phyloP scores from a whole-genome alignment of 2,797 vertebrate species.

The Amblyraja radiata region DNA sequence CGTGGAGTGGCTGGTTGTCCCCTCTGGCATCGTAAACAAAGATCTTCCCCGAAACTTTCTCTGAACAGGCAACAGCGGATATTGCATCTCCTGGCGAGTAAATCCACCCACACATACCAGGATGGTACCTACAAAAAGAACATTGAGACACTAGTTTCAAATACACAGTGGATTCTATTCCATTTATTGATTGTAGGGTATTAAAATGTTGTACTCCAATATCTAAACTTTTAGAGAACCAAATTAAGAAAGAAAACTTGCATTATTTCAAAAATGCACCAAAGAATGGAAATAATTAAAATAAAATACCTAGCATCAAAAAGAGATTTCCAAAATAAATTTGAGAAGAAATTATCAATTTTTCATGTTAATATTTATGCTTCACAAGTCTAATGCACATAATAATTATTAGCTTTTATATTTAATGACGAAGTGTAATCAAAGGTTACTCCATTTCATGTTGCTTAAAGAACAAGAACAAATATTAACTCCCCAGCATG shows the following conservation, averaged over 20 bases:
- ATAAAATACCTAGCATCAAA: neutral
- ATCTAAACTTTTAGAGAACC: neutral
- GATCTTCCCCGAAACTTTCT: conserved; percentile 93
- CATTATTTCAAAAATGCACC: neutral
- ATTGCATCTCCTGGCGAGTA: conserved; percentile 95
- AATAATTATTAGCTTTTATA: neutral
- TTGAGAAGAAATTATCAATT: neutral
- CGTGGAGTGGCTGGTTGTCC: conserved; percentile 74
- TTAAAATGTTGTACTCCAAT: neutral
- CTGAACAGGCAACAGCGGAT: conserved; percentile 87
- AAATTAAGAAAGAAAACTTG: neutral
- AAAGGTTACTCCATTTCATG: neutral
- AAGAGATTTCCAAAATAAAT: neutral
- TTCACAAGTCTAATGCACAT: neutral
- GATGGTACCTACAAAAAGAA: conserved; percentile 68
- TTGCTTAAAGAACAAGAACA: neutral
- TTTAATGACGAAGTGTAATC: neutral
- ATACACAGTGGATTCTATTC: neutral
- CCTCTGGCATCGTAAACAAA: conserved; percentile 90
- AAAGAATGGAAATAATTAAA: neutral
- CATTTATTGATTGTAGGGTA: neutral
- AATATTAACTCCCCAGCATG: too few relatives aligned
- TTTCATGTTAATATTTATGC: neutral
- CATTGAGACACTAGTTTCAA: too few relatives aligned
- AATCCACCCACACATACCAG: conserved; percentile 91